Conservation (phyloP, 2,888 invertebrate species). For the Drosophila histrio region DNA sequence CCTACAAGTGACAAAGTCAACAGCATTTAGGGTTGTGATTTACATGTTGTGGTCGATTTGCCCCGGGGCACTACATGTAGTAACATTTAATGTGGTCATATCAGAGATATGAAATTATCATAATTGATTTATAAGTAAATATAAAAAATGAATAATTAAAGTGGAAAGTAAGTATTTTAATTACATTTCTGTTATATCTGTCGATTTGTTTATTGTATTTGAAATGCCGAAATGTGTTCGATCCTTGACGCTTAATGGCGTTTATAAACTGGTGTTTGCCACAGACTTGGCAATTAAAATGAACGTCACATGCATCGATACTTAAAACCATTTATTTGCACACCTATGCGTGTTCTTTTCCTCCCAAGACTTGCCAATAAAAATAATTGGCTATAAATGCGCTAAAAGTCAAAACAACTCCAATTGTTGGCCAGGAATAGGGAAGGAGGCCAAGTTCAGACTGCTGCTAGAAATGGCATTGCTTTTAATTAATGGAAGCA, state of each 20-base stretch:
- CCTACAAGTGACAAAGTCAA: slow-evolving; percentile 20
- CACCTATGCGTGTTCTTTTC: slow-evolving; percentile 51
- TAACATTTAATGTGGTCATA: neutral
- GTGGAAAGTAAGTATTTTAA: neutral
- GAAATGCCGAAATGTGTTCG: no score
- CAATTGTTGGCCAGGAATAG: slow-evolving; percentile 36
- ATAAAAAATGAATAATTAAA: neutral
- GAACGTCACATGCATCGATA: slow-evolving; percentile 53
- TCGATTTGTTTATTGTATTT: neutral
- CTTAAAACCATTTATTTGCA: slow-evolving; percentile 68
- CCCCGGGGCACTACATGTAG: neutral
- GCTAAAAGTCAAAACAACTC: slow-evolving; percentile 73
- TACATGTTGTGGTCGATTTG: slow-evolving; percentile 4
- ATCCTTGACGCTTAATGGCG: neutral
- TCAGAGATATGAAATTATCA: slow-evolving; percentile 3
- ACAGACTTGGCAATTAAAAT: slow-evolving; percentile 35
- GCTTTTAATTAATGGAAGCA: slow-evolving; percentile 73
- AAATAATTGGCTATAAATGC: slow-evolving; percentile 78
- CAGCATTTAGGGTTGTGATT: neutral
- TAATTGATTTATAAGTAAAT: neutral
- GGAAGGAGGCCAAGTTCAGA: slow-evolving; percentile 2
- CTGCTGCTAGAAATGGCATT: slow-evolving; percentile 31
- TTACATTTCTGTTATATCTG: neutral
- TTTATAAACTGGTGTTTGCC: slow-evolving; percentile 1
- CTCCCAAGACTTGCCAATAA: slow-evolving; percentile 51